Evolutionary conservation across 2,888 invertebrate species (phyloP).

Genomic region (Cyaniris semiargus): DNA sequence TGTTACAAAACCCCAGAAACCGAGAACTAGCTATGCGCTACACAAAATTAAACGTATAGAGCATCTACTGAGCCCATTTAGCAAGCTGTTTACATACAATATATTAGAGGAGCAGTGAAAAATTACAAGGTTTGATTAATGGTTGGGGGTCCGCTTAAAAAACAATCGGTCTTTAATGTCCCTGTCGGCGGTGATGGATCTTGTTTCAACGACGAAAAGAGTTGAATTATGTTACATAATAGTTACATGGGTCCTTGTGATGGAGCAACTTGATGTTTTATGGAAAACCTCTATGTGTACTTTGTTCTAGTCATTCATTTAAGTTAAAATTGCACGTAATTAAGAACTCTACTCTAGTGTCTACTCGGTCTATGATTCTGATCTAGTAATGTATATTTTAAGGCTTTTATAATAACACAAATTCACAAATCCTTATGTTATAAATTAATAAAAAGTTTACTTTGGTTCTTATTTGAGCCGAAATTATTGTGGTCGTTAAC

Average conservation of each 20-base stretch:
- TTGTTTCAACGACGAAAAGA: slow-evolving; percentile 46
- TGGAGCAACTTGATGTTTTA: not conserved
- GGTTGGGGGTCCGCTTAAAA: slow-evolving; percentile 61
- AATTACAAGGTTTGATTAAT: slow-evolving; percentile 72
- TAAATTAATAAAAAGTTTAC: not conserved
- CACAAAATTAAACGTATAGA: not conserved
- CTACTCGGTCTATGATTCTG: too few relatives aligned
- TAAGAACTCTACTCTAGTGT: too few relatives aligned
- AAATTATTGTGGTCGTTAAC: not conserved
- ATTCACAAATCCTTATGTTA: not conserved
- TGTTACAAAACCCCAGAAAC: too few relatives aligned
- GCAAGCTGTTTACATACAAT: slow-evolving; percentile 31
- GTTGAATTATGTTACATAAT: slow-evolving; percentile 32
- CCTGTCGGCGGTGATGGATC: slow-evolving; percentile 71
- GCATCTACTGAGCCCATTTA: not conserved
- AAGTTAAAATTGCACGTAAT: too few relatives aligned
- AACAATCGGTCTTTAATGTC: slow-evolving; percentile 72
- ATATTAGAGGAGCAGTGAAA: slow-evolving; percentile 62
- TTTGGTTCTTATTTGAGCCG: not conserved
- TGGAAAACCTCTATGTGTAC: not conserved
- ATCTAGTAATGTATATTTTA: too few relatives aligned
- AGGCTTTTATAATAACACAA: too few relatives aligned
- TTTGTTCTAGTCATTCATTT: not conserved
- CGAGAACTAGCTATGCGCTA: too few relatives aligned
- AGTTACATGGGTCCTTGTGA: not conserved